Evolutionary conservation across 1,140 invertebrate genomes (phyloP), one percentile per base, ranked within the genome.

Genomic region (Aricia agestis): DNA sequence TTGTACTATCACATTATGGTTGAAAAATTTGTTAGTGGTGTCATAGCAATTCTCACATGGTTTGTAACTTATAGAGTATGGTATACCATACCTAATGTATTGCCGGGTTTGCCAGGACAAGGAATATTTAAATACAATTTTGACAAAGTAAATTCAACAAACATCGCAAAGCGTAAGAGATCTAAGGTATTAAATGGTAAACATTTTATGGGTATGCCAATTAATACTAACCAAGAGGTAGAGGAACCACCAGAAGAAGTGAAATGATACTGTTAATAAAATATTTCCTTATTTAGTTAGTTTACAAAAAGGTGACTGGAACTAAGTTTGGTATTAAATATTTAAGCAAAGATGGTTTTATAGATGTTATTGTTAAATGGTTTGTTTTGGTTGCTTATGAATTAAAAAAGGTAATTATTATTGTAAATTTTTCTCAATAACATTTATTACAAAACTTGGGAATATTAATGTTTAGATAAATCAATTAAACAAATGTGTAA

Each of bases 1-100:
- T 90, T 99, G 0, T 98, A 98, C 89, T 99, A 98, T 92, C 98
- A 99, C 86, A 96, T 96, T 57, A 97, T 99, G 95, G 94, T 98
- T 32, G 98, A 99, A 85, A 99, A 99, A 88, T 95, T 99, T 68
- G 83, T 98, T 6, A 98, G 97, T 73, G 97, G 97, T 15, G 92
- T 96, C 17, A 92, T 97, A 77, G 98, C 98, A 2, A 95, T 99
- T 76, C 79, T 96, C 6, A 96, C 96, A 31, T 99, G 98, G 98
- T 98, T 96, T 93, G 85, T 97, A 19, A 98, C 97, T 0, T 99
- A 99, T 86, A 93, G 95, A 74, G 93, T 96, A 72, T 96, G 96
- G 95, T 99, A 95, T 88, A 93, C 91, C 61, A 86, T 93, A 31
- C 91, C 93, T 11, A 93, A 92, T 68, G 76, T 94, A 19, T 84